Percentiles rank a stretch among this genome's conserved stretches.
Evolutionary conservation across 2,113 vertebrate species (phyloP).

Genomic region (Mobula birostris): DNA sequence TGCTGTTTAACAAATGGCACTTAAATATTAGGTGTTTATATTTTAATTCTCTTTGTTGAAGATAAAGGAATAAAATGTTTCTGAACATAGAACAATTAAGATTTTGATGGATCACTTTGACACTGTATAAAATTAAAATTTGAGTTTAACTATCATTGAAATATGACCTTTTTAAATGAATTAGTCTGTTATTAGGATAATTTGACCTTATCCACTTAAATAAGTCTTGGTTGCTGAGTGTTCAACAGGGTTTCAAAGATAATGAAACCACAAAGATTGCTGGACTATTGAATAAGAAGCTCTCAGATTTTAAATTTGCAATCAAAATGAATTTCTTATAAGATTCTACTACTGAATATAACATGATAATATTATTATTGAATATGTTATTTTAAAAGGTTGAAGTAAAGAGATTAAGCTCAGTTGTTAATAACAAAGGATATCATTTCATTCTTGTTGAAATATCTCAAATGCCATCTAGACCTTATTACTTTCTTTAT

Average conservation of each 20-base stretch:
- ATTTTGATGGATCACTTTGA: constrained; percentile 35
- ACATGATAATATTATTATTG: not conserved
- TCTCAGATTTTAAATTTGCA: not conserved
- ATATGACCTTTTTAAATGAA: constrained; percentile 16
- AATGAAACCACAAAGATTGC: not conserved
- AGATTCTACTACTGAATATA: not conserved
- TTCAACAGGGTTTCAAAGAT: constrained; percentile 29
- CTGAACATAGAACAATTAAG: not conserved
- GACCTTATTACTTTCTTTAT: not conserved
- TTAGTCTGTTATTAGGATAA: constrained; percentile 16
- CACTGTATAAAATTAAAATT: constrained; percentile 28
- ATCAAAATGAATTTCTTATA: not conserved
- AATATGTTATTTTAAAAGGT: not conserved
- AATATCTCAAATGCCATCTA: not conserved
- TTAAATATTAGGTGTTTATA: constrained; percentile 29
- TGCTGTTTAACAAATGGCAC: not conserved
- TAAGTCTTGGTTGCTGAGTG: not conserved
- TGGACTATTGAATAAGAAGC: constrained; percentile 7
- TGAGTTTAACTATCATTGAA: constrained; percentile 31
- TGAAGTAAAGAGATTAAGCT: not conserved
- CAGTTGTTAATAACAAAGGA: not conserved
- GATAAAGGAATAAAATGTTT: not conserved
- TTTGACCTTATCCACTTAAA: constrained; percentile 27
- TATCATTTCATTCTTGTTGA: not conserved
- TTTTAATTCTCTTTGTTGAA: constrained; percentile 33